Conservation (phyloP, 2,888 invertebrate species). For the Gryllus longicercus region DNA sequence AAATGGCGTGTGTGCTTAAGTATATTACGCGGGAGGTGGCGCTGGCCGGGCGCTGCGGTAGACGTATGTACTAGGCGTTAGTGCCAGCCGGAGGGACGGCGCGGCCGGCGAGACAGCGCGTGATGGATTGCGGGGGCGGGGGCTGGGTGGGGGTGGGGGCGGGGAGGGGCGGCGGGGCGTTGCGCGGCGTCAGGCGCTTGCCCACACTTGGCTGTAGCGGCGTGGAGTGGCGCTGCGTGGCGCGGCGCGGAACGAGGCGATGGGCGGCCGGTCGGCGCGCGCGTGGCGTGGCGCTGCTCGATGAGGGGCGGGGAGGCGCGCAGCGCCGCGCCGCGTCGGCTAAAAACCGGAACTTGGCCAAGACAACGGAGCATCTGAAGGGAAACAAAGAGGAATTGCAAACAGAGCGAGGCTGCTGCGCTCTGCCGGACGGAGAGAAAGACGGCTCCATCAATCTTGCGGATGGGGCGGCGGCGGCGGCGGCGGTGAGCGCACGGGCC, state of each 20-base stretch:
- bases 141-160: background rate
- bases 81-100: background rate
- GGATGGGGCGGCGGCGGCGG: background rate
- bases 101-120: background rate
- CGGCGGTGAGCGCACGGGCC: background rate
- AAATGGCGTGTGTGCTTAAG: background rate
- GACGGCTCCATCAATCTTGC: conserved; percentile 10
- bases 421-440: background rate
- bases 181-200: no score
- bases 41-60: background rate
- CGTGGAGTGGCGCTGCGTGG: background rate
- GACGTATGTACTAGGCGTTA: background rate
- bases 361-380: conserved; percentile 9
- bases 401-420: conserved; percentile 17
- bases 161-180: background rate
- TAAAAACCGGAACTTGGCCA: background rate
- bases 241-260: background rate
- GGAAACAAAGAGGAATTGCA: conserved; percentile 17
- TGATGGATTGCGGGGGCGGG: background rate
- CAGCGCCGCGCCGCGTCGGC: background rate
- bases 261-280: no score
- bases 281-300: background rate
- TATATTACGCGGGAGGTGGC: background rate
- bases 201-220: background rate
- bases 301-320: background rate